Percentiles rank a stretch among this genome's conserved stretches.
phyloP scores from a whole-genome alignment of 2,888 invertebrate genomes.

The Parthenolecanium corni region DNA sequence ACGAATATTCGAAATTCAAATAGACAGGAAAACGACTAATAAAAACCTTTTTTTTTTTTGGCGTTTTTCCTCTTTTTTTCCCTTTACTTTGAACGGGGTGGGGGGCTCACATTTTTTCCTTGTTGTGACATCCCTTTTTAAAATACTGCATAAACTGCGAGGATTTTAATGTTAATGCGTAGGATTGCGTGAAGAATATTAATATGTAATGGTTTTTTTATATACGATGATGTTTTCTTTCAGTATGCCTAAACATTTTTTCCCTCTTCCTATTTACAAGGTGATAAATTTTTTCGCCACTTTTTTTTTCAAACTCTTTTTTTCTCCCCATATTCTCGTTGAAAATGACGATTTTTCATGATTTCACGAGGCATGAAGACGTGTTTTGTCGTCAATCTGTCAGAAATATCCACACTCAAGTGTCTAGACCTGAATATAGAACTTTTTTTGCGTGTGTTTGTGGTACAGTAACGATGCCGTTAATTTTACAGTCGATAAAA shows the following conservation, averaged over 20 bases:
- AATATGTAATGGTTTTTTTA: constrained; percentile 23
- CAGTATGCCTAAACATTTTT: no score
- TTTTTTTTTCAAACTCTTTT: no score
- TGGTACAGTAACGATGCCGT: constrained; percentile 10
- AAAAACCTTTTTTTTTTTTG: constrained; percentile 21
- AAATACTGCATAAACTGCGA: constrained; percentile 7
- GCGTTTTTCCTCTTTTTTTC: not conserved
- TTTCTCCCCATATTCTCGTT: no score
- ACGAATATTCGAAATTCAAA: constrained; percentile 28
- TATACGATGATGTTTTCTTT: not conserved
- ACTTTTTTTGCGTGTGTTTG: no score
- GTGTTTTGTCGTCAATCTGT: not conserved
- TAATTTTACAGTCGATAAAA: constrained; percentile 25
- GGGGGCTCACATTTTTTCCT: not conserved
- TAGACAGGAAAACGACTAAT: constrained; percentile 28
- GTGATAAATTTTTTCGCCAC: no score
- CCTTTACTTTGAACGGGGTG: no score
- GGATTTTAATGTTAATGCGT: constrained; percentile 21
- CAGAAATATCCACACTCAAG: not conserved
- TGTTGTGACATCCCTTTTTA: constrained; percentile 23
- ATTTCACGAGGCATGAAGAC: not conserved
- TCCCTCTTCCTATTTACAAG: not conserved
- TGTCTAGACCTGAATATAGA: not conserved
- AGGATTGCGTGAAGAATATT: constrained; percentile 26
- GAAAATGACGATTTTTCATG: not conserved